Percentiles rank a stretch among this genome's conserved stretches.
These are phyloP conservation scores for Dascyllus trimaculatus DNA, from an alignment of 2,113 vertebrate species.

Conservation along the genomic window DNA sequence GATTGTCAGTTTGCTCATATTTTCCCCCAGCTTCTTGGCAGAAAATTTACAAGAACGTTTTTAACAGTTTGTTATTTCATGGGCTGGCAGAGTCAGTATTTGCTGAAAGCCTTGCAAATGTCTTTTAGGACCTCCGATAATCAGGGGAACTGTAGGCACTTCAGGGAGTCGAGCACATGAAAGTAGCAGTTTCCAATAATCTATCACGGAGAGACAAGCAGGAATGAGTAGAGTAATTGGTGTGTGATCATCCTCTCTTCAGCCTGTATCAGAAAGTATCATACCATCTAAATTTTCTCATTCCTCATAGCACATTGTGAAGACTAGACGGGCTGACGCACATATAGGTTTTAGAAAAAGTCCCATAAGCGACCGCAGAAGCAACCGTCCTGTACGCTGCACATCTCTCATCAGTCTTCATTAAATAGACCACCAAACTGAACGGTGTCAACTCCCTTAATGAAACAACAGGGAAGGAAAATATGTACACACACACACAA, in stretches of 20 bases:
- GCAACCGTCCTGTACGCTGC: constrained; percentile 17
- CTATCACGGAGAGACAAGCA: constrained; percentile 15
- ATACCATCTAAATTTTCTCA: background rate
- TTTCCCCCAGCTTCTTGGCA: constrained; percentile 58
- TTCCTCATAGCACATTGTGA: constrained; percentile 1
- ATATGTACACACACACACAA: background rate
- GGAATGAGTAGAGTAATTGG: background rate
- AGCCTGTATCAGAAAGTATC: background rate
- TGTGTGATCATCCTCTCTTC: background rate
- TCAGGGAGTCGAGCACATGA: constrained; percentile 24
- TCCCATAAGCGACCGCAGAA: constrained; percentile 20
- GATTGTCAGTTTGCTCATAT: constrained; percentile 67
- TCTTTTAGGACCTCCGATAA: constrained; percentile 58
- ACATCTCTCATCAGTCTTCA: constrained; percentile 58
- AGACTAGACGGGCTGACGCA: background rate
- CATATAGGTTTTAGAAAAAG: constrained; percentile 29
- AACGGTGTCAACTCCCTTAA: constrained; percentile 20
- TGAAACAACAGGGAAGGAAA: constrained; percentile 31
- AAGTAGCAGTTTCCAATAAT: constrained; percentile 49
- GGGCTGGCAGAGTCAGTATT: constrained; percentile 61
- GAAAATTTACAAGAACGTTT: constrained; percentile 69
- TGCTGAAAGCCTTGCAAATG: constrained; percentile 69
- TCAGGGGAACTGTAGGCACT: constrained; percentile 28
- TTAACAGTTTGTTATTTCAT: constrained; percentile 74
- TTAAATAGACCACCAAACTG: constrained; percentile 43